These are phyloP conservation scores for Nowickia ferox DNA, from an alignment of 2,888 invertebrate genomes.

Conservation along the genomic window DNA sequence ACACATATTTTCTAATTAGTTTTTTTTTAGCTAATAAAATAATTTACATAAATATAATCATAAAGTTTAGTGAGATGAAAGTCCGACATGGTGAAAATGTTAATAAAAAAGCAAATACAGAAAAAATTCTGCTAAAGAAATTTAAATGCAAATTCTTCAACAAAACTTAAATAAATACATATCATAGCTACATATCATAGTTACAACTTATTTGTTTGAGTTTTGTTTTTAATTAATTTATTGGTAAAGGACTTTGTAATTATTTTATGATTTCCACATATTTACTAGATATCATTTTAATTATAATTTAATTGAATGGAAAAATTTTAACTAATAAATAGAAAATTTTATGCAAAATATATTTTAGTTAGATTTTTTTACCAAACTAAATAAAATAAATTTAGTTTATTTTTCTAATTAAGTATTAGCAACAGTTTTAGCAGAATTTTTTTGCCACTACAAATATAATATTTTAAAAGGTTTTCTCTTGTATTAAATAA, in stretches of 20 bases:
- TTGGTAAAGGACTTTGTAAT: constrained; percentile 18
- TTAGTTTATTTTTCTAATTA: too few species aligned
- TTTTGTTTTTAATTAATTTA: constrained; percentile 4
- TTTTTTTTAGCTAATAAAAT: constrained; percentile 11
- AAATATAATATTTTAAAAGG: too few species aligned
- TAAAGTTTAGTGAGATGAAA: constrained; percentile 1
- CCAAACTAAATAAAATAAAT: too few species aligned
- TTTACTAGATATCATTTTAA: constrained; percentile 2
- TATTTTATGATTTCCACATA: constrained; percentile 37
- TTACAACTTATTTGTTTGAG: neutral
- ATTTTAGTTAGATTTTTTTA: too few species aligned
- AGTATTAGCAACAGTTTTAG: too few species aligned
- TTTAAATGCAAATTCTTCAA: neutral
- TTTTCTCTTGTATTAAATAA: too few species aligned
- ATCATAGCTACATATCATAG: neutral
- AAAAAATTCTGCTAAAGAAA: neutral
- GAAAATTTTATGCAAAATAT: neutral
- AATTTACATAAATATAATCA: constrained; percentile 1
- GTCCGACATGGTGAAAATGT: neutral
- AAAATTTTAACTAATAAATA: constrained; percentile 1
- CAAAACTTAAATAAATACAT: neutral
- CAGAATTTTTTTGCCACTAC: too few species aligned
- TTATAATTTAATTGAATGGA: neutral
- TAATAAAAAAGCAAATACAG: neutral
- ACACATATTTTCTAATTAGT: neutral